These are phyloP conservation scores for Macrotrachela quadricornifera DNA, from an alignment of 1,140 invertebrate genomes.

Conservation along the genomic window DNA sequence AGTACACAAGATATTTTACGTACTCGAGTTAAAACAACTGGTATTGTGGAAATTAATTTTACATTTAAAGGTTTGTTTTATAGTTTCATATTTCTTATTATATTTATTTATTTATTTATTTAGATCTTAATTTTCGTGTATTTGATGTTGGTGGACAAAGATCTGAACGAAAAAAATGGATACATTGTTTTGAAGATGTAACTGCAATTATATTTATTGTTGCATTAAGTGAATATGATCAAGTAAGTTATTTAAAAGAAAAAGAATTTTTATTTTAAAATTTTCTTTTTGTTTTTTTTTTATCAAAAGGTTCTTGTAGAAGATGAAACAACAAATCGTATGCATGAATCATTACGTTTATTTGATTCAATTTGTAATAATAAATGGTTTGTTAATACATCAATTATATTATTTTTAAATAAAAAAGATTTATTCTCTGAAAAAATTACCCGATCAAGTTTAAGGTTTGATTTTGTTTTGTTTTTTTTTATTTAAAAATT, in stretches of 20 bases:
- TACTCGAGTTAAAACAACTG: conserved; percentile 97
- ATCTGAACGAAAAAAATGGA: conserved; percentile 38
- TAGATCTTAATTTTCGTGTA: conserved; percentile 17
- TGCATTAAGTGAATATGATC: conserved; percentile 12
- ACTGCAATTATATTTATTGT: conserved; percentile 12
- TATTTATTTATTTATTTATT: background rate
- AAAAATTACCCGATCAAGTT: conserved; percentile 11
- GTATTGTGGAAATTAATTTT: conserved; percentile 98
- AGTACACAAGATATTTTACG: conserved; percentile 97
- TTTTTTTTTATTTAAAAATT: background rate
- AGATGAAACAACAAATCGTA: conserved; percentile 23
- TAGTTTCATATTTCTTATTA: background rate
- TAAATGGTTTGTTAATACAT: conserved; percentile 13
- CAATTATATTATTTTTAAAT: conserved; percentile 16
- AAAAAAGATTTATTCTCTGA: conserved; percentile 15
- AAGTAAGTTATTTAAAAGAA: background rate
- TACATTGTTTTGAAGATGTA: conserved; percentile 17
- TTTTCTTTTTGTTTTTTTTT: too few species aligned
- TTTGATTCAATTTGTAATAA: conserved; percentile 15
- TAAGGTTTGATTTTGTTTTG: conserved; percentile 8
- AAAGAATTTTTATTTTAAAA: background rate
- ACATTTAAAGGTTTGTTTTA: conserved; percentile 59
- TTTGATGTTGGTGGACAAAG: conserved; percentile 37
- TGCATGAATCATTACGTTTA: conserved; percentile 12
- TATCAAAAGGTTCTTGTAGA: conserved; percentile 10